phyloP scores from a whole-genome alignment of 92 coral and sea anemone species.

The Chrysogorgia sp. region DNA sequence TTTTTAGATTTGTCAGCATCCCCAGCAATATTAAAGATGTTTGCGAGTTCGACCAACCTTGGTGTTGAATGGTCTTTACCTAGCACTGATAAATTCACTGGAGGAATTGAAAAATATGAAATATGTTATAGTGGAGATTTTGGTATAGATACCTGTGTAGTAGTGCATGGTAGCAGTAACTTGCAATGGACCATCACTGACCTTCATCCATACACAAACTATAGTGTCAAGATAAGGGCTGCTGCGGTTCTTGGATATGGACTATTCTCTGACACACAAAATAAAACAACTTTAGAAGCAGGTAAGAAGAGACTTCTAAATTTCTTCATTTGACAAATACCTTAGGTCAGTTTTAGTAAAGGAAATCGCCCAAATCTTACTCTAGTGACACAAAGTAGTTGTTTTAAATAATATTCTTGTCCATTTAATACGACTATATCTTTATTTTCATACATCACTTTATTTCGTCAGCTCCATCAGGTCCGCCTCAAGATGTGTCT shows the following conservation, averaged over 20 bases:
- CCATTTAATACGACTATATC: no score
- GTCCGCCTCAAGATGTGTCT: neutral
- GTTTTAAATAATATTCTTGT: no score
- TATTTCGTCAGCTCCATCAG: neutral
- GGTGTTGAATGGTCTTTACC: slow-evolving; percentile 8
- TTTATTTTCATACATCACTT: neutral
- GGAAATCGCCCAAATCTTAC: no score
- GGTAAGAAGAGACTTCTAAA: no score
- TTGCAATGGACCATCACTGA: slow-evolving; percentile 15
- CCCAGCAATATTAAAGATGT: slow-evolving; percentile 5
- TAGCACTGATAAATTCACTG: slow-evolving; percentile 4
- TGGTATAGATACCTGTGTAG: neutral
- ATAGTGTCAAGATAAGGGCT: slow-evolving; percentile 9
- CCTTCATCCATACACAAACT: slow-evolving; percentile 6
- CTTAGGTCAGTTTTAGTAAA: no score
- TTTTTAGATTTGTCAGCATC: slow-evolving; percentile 23
- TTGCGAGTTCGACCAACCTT: neutral
- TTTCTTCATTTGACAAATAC: no score
- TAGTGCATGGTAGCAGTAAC: neutral
- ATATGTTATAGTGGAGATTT: slow-evolving; percentile 22
- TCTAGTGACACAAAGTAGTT: no score
- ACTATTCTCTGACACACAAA: neutral
- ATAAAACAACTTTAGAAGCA: slow-evolving; percentile 15
- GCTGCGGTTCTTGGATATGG: slow-evolving; percentile 35
- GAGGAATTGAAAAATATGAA: slow-evolving; percentile 10